Evolutionary conservation across 1,140 invertebrate species (phyloP).

Genomic region (Ooceraea biroi): DNA sequence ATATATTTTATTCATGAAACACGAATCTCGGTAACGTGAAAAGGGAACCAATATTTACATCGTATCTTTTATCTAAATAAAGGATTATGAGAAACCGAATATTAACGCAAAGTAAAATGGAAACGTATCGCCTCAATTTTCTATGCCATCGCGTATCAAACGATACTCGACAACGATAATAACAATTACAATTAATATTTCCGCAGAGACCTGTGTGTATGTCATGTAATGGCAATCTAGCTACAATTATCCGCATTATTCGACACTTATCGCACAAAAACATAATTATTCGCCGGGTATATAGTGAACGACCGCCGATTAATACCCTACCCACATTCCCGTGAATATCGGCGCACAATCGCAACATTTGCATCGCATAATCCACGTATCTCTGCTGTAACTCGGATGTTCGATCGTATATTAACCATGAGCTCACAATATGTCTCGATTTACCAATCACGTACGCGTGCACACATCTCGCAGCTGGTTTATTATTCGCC

Average conservation of each 20-base stretch:
- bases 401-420: too few species aligned
- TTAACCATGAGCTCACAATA: neutral
- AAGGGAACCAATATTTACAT: neutral
- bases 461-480: neutral
- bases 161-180: neutral
- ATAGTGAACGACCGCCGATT: constrained; percentile 21
- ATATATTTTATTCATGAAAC: neutral
- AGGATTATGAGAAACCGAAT: neutral
- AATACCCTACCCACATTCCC: constrained; percentile 32
- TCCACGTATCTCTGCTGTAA: constrained; percentile 31
- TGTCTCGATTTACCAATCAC: neutral
- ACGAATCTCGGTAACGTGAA: neutral
- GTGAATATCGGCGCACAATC: neutral
- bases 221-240: neutral
- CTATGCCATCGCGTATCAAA: neutral
- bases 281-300: constrained; percentile 7
- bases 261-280: constrained; percentile 25
- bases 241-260: constrained; percentile 38
- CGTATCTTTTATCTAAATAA: neutral
- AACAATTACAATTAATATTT: neutral
- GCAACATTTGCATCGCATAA: constrained; percentile 43
- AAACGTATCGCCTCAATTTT: neutral
- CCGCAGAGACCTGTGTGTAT: neutral
- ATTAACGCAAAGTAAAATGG: neutral
- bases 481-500: constrained; percentile 22